Conservation (phyloP, 2,113 vertebrate genomes). For the Panthera uncia region DNA sequence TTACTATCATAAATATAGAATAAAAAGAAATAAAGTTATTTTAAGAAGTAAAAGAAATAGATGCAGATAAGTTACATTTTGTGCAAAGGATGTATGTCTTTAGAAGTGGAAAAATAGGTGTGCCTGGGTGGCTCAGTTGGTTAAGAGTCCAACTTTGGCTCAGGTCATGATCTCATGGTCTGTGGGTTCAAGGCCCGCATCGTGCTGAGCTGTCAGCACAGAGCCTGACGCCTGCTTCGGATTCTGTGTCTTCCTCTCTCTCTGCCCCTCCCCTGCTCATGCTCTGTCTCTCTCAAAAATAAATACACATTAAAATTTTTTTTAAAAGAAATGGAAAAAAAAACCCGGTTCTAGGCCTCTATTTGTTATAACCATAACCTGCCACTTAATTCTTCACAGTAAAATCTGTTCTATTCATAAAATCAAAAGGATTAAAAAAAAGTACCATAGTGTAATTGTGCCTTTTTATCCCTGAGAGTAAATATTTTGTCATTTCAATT, state of each 20-base stretch:
- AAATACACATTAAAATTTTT: no score
- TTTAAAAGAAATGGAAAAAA: background rate
- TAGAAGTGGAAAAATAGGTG: background rate
- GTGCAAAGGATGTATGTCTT: background rate
- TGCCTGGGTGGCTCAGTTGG: no score
- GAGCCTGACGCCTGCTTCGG: no score
- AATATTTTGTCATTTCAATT: constrained; percentile 6
- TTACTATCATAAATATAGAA: background rate
- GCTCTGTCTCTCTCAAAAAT: no score
- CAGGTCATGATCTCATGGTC: no score
- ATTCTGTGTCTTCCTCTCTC: no score
- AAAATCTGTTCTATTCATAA: background rate
- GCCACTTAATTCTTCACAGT: background rate
- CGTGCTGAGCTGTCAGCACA: no score
- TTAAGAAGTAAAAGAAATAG: background rate
- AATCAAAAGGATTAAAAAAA: background rate
- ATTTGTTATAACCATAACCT: background rate
- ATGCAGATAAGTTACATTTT: background rate
- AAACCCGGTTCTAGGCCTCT: background rate
- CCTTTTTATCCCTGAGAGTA: background rate
- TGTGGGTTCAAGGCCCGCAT: no score
- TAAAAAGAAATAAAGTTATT: constrained; percentile 9
- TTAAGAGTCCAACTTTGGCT: no score
- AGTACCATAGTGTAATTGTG: background rate
- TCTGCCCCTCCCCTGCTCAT: no score